Percentiles rank a stretch among this genome's conserved stretches.
Evolutionary conservation across 2,113 vertebrate species (phyloP).

Genomic region (Phocoena phocoena): DNA sequence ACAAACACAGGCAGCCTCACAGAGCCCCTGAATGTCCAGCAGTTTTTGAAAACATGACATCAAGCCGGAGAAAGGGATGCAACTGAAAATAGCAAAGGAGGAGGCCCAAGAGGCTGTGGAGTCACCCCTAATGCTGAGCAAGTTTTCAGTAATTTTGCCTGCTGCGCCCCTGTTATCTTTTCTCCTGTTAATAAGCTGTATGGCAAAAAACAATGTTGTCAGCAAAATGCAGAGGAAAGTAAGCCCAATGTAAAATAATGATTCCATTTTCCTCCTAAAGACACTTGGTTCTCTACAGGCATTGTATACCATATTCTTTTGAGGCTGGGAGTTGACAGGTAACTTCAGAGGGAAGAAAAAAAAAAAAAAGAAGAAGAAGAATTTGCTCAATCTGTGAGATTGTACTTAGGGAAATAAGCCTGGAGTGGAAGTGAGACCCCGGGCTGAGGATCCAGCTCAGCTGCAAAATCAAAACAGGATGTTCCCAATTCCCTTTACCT

Average conservation of each 20-base stretch:
- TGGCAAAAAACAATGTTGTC: slow-evolving; percentile 9
- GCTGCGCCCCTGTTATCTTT: neutral
- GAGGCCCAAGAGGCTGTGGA: neutral
- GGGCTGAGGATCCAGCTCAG: neutral
- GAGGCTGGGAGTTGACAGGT: neutral
- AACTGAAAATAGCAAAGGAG: neutral
- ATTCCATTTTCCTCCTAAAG: neutral
- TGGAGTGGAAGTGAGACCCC: neutral
- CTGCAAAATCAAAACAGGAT: neutral
- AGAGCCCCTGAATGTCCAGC: neutral
- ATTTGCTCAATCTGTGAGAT: neutral
- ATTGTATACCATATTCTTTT: neutral
- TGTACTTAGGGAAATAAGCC: neutral
- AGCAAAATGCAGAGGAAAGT: neutral
- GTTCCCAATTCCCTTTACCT: neutral
- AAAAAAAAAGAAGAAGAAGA: neutral
- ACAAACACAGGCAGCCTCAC: neutral
- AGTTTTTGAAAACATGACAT: neutral
- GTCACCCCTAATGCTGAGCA: neutral
- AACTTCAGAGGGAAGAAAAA: neutral
- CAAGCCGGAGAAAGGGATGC: neutral
- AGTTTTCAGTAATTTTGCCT: neutral
- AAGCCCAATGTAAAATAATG: neutral
- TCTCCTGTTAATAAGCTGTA: slow-evolving; percentile 19
- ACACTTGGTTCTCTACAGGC: neutral